These are phyloP conservation scores for Perca flavescens DNA, from an alignment of 2,113 vertebrate genomes.

Conservation along the genomic window DNA sequence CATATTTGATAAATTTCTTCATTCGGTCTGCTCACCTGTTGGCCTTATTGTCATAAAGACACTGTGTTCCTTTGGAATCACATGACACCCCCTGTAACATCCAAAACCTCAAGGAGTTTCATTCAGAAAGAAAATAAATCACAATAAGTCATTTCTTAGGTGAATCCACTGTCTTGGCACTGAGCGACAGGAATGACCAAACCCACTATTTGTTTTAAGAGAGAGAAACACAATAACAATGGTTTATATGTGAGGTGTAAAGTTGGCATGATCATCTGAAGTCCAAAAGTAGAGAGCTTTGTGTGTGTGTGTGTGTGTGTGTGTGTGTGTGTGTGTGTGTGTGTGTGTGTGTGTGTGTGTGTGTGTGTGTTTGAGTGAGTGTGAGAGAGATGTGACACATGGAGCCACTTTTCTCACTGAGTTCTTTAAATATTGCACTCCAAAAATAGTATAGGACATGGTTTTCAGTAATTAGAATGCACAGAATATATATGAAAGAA, in stretches of 20 bases:
- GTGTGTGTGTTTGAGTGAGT: too few species aligned
- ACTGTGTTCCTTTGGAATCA: slow-evolving; percentile 33
- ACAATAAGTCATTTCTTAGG: neutral
- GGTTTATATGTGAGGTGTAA: slow-evolving; percentile 30
- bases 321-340: too few species aligned
- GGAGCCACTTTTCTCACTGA: neutral
- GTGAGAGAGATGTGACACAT: neutral
- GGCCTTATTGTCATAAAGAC: slow-evolving; percentile 59
- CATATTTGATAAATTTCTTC: neutral
- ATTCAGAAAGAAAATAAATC: slow-evolving; percentile 37
- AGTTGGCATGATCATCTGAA: slow-evolving; percentile 24
- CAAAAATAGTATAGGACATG: too few species aligned
- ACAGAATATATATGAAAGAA: neutral
- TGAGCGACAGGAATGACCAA: slow-evolving; percentile 6
- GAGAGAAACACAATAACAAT: slow-evolving; percentile 23
- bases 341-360: too few species aligned
- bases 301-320: neutral
- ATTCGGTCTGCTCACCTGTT: neutral
- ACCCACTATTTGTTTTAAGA: slow-evolving; percentile 17
- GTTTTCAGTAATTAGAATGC: neutral
- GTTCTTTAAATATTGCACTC: neutral
- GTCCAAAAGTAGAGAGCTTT: slow-evolving; percentile 5
- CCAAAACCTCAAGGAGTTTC: slow-evolving; percentile 47
- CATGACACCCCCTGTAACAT: slow-evolving; percentile 56
- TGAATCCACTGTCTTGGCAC: slow-evolving; percentile 6